These are phyloP conservation scores for Holacanthella duospinosa DNA, from an alignment of 2,888 invertebrate genomes.

Conservation along the genomic window DNA sequence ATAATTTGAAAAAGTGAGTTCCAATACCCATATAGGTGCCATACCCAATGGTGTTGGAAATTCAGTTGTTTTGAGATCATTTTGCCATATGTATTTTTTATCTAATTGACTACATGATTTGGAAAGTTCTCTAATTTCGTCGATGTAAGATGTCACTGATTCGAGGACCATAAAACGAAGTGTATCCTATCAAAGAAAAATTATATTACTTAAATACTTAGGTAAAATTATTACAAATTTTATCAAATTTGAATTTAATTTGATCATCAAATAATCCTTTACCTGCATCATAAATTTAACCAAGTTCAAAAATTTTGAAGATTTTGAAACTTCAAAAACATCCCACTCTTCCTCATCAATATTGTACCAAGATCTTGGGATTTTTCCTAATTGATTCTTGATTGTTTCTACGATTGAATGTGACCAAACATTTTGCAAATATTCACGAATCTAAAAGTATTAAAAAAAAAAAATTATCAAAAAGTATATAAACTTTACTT, in stretches of 20 bases:
- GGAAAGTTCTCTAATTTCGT: constrained; percentile 46
- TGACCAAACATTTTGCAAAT: too few relatives aligned
- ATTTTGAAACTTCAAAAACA: constrained; percentile 66
- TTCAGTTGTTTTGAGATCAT: constrained; percentile 52
- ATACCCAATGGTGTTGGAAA: constrained; percentile 42
- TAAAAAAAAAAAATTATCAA: too few relatives aligned
- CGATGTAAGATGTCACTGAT: constrained; percentile 56
- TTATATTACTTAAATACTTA: constrained; percentile 38
- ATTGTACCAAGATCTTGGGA: constrained; percentile 79
- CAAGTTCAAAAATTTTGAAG: constrained; percentile 64
- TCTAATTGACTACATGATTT: constrained; percentile 16
- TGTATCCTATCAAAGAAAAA: too few relatives aligned
- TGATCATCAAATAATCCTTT: too few relatives aligned
- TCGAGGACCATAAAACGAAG: constrained; percentile 60
- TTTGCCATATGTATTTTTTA: constrained; percentile 48
- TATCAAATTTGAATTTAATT: background rate
- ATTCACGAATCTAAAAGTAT: too few relatives aligned
- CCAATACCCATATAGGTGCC: constrained; percentile 57
- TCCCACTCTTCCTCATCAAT: constrained; percentile 60
- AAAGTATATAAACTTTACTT: too few relatives aligned
- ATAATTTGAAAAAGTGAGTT: constrained; percentile 53
- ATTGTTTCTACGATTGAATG: too few relatives aligned
- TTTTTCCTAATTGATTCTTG: too few relatives aligned
- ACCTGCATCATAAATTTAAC: constrained; percentile 74
- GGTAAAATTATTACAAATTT: constrained; percentile 2